Evolutionary conservation across 2,888 invertebrate genomes (phyloP), one percentile per base, ranked within the genome.

Genomic region (Ctena decussata): DNA sequence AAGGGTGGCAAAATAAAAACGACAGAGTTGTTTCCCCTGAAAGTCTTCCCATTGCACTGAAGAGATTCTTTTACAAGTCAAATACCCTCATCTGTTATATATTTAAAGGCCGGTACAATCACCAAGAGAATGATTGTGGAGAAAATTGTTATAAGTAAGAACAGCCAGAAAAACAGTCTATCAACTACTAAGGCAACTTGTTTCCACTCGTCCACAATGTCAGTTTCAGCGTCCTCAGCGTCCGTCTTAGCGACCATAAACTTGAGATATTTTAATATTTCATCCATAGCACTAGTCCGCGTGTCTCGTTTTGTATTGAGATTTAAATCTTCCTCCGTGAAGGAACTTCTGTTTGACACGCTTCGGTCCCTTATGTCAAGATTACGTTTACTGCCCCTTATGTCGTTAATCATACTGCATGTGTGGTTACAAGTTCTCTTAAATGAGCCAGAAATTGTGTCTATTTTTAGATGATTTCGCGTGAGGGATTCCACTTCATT

Each of bases 181-280:
- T 95, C 95, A 6, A 95, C 90, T 21, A 95, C 93, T 27, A 93
- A 87, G 0, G 95, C 95, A 46, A 95, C 94, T 82, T 94, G 93
- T 79, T 94, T 94, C 95, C 95, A 95, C 80, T 95, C 95, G 69
- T 93, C 93, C 53, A 93, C 90, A 24, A 95, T 88, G 24, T 93
- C 94, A 39, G 85, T 87, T 75, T 93, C 93, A 5, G 83, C 84
- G 57, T 95, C 95, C 60, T 93, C 93, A 24, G 92, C 92, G 49
- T 95, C 95, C 73, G 91, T 88, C 79, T 94, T 94, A 70, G 92
- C 90, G 8, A 94, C 94, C 76, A 95, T 87, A 53, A 93, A 75
- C 77, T 93, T 93, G 27, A 95, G 85, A 80, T 93, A 93, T 72
- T 89, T 90, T 35, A 94, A 83, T n/a, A 94, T 93, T 37, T 94